phyloP scores from a whole-genome alignment of 53 echinoderm and acorn worm genomes.

The Holothuria leucospilota region DNA sequence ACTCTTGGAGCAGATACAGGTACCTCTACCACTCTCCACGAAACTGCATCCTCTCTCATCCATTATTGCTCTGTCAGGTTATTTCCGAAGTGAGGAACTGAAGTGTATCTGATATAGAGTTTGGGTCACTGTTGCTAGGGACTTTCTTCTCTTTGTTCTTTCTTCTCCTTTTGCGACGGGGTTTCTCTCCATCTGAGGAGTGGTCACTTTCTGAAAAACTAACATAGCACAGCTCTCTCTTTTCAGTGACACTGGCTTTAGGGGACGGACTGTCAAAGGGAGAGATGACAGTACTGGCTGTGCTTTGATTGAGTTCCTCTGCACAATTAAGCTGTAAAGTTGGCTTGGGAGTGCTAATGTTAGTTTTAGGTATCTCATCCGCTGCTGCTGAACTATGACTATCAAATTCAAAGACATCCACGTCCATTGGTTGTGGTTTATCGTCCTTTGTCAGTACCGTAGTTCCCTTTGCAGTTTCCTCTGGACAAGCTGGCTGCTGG shows the following conservation, averaged over 20 bases:
- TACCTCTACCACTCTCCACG: too few relatives aligned
- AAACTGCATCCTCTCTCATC: not conserved
- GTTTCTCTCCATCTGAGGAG: slow-evolving; percentile 35
- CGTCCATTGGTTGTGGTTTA: slow-evolving; percentile 7
- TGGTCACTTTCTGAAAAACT: slow-evolving; percentile 28
- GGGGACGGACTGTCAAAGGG: slow-evolving; percentile 37
- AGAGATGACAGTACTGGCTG: slow-evolving; percentile 15
- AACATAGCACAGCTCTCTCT: slow-evolving; percentile 31
- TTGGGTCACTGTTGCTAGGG: not conserved
- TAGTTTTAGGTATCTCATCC: not conserved
- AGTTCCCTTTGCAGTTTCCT: not conserved
- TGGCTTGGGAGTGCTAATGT: not conserved
- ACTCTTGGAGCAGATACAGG: too few relatives aligned
- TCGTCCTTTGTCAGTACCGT: not conserved
- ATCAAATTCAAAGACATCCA: slow-evolving; percentile 41
- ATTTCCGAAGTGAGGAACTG: slow-evolving; percentile 16
- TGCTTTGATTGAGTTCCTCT: not conserved
- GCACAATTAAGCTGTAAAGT: not conserved
- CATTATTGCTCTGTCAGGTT: slow-evolving; percentile 31
- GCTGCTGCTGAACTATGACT: not conserved
- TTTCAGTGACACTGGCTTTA: not conserved
- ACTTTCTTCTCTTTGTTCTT: slow-evolving; percentile 30
- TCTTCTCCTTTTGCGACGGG: not conserved
- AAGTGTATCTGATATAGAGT: slow-evolving; percentile 20
- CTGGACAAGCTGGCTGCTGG: too few relatives aligned